Base-by-base conservation (phyloP, 2,888 invertebrate genomes). In the Leptinotarsa rubiginosa region DNA sequence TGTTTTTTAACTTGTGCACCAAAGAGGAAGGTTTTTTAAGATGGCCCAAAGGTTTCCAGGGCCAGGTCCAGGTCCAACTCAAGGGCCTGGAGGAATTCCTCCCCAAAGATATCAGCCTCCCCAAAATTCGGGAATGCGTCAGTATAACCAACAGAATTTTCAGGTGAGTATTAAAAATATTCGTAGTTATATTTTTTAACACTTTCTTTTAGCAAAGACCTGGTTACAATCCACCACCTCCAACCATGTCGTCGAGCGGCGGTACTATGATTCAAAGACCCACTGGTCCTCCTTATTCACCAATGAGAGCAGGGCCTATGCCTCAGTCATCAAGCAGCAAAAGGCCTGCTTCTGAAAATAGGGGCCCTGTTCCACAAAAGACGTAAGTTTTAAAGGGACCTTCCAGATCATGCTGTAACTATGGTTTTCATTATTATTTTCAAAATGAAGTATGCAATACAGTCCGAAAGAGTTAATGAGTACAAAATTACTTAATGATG, bases 81-180 rank as follows among this genome's bases (percentile, higher is more conserved):
- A 89, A 80, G 90, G 88, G 73, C 89, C 90, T 72, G 89, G 89
- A 79, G 91, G 89, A 20, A 90, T 90, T 20, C 89, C 90, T 47
- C 90, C 90, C 49, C 92, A 91, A 79, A 88, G 92, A 66, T 91
- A 91, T 83, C 90, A 90, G 59, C 90, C 90, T 68, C 90, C 92
- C n/a, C 91, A 91, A 81, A 92, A 91, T 62, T 91, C 92, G 25
- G 90, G 91, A 69, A 92, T 93, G 68, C 88, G 94, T 22, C 93
- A 93, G 66, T 94, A 94, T 86, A 91, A 93, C 13, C 92, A 92
- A 65, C 93, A 93, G 77, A 93, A 90, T 86, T 96, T 95, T 88
- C 93, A 94, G 84, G 95, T 95, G 89, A 90, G 90, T 78, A 62
- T 16, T 54, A 25, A 31, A 18, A 65, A 10, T 66, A 16, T 65